Base-by-base conservation (phyloP, 1,140 invertebrate species). In the Trichomalopsis sarcophagae region DNA sequence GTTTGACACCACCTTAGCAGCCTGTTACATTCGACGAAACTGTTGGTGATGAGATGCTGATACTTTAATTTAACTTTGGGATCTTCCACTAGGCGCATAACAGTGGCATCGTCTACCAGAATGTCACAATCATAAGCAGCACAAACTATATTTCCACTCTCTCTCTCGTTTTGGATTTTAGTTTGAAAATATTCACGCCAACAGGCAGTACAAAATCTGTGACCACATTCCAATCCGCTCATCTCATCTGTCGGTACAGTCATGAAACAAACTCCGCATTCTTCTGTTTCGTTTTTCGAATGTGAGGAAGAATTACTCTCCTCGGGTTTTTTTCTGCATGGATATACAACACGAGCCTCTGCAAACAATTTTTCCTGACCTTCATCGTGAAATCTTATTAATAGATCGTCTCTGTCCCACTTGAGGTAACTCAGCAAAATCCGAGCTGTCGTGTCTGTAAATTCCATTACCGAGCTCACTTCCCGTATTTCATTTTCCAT, bases 141-240 rank as follows among this genome's bases (percentile, higher is more conserved):
- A 93, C 98, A 99, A 80, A 98, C 97, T 91, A 99, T 99, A 36
- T 97, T 99, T 94, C 99, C 97, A 77, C 97, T 97, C 87, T 98
- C 96, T 85, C 98, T 98, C 94, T 99, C 98, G 92, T 99, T 97
- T 95, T 99, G 98, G 87, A 99, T 99, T 95, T 99, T 99, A 71
- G 98, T 99, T 69, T 98, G 99, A 86, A 99, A 94, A 95, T 99
- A 99, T 94, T 98, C 97, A 88, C 96, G 96, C 98, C 98, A 99
- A 92, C 99, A 99, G 81, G 95, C 95, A 78, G 95, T 96, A 94
- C 99, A 99, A 94, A 99, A 99, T 77, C 97, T 95, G 94, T 99
- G 99, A 69, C 98, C 98, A 94, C 99, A 99, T 93, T 99, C 98
- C 84, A 99, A 93, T 13, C 98, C 98, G 82, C 98, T 98, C 97